Evolutionary conservation across 2,888 invertebrate species (phyloP).

Genomic region (Orchesella flavescens): DNA sequence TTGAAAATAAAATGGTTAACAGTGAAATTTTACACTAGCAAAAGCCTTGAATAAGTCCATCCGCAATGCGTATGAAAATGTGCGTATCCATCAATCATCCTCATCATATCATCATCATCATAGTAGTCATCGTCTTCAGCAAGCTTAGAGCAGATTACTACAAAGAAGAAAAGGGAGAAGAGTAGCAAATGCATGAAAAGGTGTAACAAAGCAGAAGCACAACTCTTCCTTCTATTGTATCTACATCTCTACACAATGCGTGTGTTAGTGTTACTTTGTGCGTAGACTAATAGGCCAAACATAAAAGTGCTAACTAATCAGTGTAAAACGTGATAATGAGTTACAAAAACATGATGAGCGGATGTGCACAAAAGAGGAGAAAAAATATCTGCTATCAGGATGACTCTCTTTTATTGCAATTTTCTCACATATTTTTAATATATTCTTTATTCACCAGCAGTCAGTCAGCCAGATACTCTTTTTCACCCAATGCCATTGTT

Average conservation of each 20-base stretch:
- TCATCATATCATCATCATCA: not conserved
- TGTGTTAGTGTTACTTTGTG: no score
- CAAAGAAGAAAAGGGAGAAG: no score
- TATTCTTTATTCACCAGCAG: constrained; percentile 10
- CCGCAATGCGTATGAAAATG: constrained; percentile 55
- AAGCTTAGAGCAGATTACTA: no score
- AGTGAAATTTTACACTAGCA: constrained; percentile 61
- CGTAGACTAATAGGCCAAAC: no score
- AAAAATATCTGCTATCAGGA: not conserved
- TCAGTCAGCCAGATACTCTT: not conserved
- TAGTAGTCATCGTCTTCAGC: no score
- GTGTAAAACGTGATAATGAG: not conserved
- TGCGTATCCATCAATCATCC: constrained; percentile 29
- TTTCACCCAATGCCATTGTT: constrained; percentile 58
- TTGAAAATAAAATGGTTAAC: constrained; percentile 59
- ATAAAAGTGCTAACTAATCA: not conserved
- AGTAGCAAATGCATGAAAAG: no score
- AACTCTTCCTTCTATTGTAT: no score
- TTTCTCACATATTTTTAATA: constrained; percentile 25
- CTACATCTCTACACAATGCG: no score
- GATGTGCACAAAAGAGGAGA: not conserved
- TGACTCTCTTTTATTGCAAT: constrained; percentile 7
- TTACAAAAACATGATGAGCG: not conserved
- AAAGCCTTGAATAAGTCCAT: constrained; percentile 59
- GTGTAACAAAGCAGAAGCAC: no score